Conservation (phyloP, 2,797 vertebrate genomes). For the Coilia nasus region DNA sequence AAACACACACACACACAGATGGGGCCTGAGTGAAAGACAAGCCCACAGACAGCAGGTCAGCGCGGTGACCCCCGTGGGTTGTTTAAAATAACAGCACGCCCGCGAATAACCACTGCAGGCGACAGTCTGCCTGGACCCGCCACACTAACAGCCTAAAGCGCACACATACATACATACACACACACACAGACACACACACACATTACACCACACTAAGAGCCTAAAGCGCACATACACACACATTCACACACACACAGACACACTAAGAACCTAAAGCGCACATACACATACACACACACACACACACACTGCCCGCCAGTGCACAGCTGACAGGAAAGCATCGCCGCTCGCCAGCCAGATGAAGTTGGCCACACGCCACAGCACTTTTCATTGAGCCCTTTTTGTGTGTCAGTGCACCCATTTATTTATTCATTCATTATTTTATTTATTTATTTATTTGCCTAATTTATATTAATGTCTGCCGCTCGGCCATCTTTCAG, state of each 20-base stretch:
- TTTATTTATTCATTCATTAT: constrained; percentile 28
- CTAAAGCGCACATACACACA: too few relatives aligned
- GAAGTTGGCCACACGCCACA: not conserved
- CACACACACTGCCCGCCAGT: too few relatives aligned
- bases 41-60: constrained; percentile 20
- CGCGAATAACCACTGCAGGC: constrained; percentile 11
- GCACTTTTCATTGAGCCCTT: not conserved
- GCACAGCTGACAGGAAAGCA: constrained; percentile 14
- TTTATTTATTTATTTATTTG: constrained; percentile 43
- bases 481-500: constrained; percentile 61
- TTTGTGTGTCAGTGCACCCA: not conserved
- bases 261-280: too few relatives aligned
- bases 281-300: too few relatives aligned
- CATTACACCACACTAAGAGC: too few relatives aligned
- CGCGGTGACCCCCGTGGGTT: constrained; percentile 2
- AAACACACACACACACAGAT: not conserved
- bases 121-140: constrained; percentile 3
- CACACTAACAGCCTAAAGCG: not conserved
- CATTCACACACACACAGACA: too few relatives aligned
- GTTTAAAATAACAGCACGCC: constrained; percentile 11
- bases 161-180: too few relatives aligned
- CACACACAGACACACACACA: too few relatives aligned
- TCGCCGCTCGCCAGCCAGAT: not conserved
- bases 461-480: constrained; percentile 39
- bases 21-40: not conserved